Percentiles rank a stretch among this genome's conserved stretches.
phyloP scores from a whole-genome alignment of 1,140 invertebrate species.

The Philopotamus ludificatus region DNA sequence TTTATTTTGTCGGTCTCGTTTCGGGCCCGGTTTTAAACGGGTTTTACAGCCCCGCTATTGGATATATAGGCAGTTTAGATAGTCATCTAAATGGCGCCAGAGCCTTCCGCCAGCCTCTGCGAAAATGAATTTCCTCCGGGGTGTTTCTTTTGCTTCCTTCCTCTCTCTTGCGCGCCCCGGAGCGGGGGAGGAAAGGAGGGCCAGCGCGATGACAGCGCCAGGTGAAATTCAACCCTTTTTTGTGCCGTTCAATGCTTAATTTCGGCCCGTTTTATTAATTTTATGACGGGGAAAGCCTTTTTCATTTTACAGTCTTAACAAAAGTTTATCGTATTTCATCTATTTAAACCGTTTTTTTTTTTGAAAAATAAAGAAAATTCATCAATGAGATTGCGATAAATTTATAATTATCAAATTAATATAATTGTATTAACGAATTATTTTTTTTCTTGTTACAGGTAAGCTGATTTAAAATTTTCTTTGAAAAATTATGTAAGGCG shows the following conservation, averaged over 20 bases:
- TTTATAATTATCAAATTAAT: neutral
- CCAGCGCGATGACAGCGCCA: too few relatives aligned
- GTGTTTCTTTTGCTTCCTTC: slow-evolving; percentile 37
- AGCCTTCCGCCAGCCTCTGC: slow-evolving; percentile 24
- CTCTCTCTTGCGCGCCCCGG: too few relatives aligned
- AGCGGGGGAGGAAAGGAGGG: slow-evolving; percentile 12
- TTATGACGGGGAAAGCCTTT: too few relatives aligned
- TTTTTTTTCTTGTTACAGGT: slow-evolving; percentile 29
- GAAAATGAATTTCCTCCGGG: slow-evolving; percentile 41
- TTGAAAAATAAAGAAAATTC: too few relatives aligned
- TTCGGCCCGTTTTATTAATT: neutral
- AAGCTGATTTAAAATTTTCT: slow-evolving; percentile 8
- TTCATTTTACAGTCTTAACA: too few relatives aligned
- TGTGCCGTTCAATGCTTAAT: neutral
- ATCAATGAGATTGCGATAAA: too few relatives aligned
- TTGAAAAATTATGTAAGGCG: too few relatives aligned
- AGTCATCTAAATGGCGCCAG: slow-evolving; percentile 38
- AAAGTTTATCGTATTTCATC: too few relatives aligned
- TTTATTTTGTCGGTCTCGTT: slow-evolving; percentile 34
- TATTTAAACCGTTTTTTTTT: too few relatives aligned
- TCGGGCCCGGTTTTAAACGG: slow-evolving; percentile 36
- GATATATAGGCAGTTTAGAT: slow-evolving; percentile 41
- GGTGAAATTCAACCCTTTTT: too few relatives aligned
- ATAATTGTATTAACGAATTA: slow-evolving; percentile 3
- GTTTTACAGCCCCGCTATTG: slow-evolving; percentile 41